Percentiles rank a stretch among this genome's conserved stretches.
These are phyloP conservation scores for Setipinna tenuifilis DNA, from an alignment of 2,797 vertebrate species.

Conservation along the genomic window DNA sequence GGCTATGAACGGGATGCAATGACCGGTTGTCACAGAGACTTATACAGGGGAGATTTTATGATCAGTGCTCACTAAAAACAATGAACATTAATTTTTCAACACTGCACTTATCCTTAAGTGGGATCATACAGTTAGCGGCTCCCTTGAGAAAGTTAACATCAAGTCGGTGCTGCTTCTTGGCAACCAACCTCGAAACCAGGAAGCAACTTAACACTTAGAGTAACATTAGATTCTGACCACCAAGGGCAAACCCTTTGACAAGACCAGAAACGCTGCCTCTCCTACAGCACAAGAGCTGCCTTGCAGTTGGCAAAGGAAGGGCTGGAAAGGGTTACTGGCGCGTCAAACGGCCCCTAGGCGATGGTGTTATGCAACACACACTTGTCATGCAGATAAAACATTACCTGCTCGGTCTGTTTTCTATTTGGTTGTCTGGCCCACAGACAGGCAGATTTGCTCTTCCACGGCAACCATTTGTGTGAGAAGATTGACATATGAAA, in stretches of 20 bases:
- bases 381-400: conserved; percentile 49
- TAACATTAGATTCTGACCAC: neutral
- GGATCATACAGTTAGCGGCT: neutral
- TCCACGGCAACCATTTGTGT: neutral
- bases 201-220: neutral
- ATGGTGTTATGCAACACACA: conserved; percentile 58
- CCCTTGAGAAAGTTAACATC: neutral
- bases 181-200: neutral
- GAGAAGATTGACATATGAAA: neutral
- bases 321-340: neutral
- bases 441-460: conserved; percentile 1
- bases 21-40: neutral
- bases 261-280: neutral
- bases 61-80: neutral
- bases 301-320: neutral
- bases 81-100: neutral
- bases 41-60: neutral
- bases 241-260: neutral
- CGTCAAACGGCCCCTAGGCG: conserved; percentile 40
- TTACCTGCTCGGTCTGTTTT: conserved; percentile 37
- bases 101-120: neutral
- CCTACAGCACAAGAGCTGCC: neutral
- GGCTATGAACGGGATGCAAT: neutral
- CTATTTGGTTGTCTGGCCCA: neutral
- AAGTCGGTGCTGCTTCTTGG: neutral